Conservation (phyloP, 2,888 invertebrate species). For the Pammene fasciana region DNA sequence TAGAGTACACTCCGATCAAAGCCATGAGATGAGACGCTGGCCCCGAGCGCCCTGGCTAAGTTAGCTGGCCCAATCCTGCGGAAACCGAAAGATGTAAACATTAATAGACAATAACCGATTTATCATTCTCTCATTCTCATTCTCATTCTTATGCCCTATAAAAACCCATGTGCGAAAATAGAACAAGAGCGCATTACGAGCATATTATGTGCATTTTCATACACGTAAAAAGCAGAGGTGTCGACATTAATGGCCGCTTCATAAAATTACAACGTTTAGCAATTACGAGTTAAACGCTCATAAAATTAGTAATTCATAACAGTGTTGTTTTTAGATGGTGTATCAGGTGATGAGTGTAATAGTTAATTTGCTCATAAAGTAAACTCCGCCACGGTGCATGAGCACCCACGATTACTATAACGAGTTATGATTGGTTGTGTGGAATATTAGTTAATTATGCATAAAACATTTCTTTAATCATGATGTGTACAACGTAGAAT, state of each 20-base stretch:
- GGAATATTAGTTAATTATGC: neutral
- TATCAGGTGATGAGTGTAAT: constrained; percentile 67
- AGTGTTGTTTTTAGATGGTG: constrained; percentile 77
- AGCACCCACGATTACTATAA: constrained; percentile 48
- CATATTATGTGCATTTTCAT: constrained; percentile 3
- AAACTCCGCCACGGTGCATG: constrained; percentile 64
- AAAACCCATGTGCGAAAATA: neutral
- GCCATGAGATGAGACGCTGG: too few relatives aligned
- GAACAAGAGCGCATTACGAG: neutral
- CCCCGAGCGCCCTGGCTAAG: too few relatives aligned
- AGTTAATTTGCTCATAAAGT: constrained; percentile 77
- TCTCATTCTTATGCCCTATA: neutral
- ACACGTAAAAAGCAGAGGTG: constrained; percentile 20
- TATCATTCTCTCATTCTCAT: too few relatives aligned
- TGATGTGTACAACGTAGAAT: too few relatives aligned
- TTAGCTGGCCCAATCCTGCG: too few relatives aligned
- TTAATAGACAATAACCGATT: too few relatives aligned
- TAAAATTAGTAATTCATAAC: constrained; percentile 79
- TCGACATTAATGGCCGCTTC: constrained; percentile 60
- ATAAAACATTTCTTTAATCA: too few relatives aligned
- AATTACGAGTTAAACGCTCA: constrained; percentile 68
- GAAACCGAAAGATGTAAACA: too few relatives aligned
- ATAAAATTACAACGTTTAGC: constrained; percentile 68
- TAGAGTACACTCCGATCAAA: too few relatives aligned
- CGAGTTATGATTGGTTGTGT: constrained; percentile 16